Base-by-base conservation (phyloP, 2,113 vertebrate genomes). In the Prietella phreatophila region DNA sequence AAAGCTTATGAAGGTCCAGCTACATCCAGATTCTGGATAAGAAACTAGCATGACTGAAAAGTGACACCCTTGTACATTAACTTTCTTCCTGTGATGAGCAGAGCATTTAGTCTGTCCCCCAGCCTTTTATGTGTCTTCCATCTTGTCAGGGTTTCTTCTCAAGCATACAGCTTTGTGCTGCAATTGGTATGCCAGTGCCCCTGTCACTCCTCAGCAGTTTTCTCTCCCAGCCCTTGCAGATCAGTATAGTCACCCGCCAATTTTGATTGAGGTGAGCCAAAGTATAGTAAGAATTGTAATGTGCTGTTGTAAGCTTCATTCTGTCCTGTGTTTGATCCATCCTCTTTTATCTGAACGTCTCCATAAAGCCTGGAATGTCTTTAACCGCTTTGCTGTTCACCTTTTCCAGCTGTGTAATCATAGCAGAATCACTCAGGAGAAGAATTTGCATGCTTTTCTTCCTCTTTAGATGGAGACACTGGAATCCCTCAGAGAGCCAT, bases 351-450 rank as follows among this genome's bases (percentile, higher is more conserved):
- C 8, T 39, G 1, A 61, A 20, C 7, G 17, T 6, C 33, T 27
- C 20, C 14, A 30, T 36, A 76, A 81, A 86, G 76, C 22, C 13
- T 55, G 15, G 33, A 82, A 73, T 27, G 47, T 67, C 58, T 71
- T 87, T 55, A 75, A 1, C 25, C 4, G 4, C 15, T 76, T 56
- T 82, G 63, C 36, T 10, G 8, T 83, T 88, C 82, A 89, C 87
- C 88, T 89, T 84, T 87, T 30, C 67, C 76, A 79, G 14, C 9
- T 20, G 10, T 88, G 67, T 87, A 89, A 87, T 87, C 87, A 87
- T 69, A 36, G 22, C 19, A 17, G 79, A 88, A 90, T 90, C 78
- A 82, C 63, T 60, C 80, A 71, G 58, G 33, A 25, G 69, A 36
- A 20, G 67, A 85, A 87, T 39, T 15, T 82, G 82, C 55, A 55